A percentile compares a stretch with the other conserved stretches of the same genome.
Evolutionary conservation across 2,797 vertebrate species (phyloP).

Genomic region (Podarcis siculus): DNA sequence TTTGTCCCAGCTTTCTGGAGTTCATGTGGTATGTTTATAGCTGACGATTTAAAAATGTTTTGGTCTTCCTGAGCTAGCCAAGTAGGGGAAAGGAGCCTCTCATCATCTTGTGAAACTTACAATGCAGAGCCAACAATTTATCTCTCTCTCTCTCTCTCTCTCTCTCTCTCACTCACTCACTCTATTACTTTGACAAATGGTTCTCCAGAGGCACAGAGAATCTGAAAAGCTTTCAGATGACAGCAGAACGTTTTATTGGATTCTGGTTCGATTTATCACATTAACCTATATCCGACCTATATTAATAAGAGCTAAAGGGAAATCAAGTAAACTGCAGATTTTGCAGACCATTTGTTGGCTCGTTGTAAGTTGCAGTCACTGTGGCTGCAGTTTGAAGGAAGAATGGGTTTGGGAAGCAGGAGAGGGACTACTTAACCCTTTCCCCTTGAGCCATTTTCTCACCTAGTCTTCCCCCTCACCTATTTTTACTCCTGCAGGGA

Average conservation of each 20-base stretch:
- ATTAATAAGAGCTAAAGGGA: not conserved
- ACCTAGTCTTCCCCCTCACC: too few species aligned
- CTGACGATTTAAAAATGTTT: slow-evolving; percentile 3
- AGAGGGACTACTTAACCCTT: too few species aligned
- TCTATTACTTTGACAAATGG: not conserved
- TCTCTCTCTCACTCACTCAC: too few species aligned
- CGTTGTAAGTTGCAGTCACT: not conserved
- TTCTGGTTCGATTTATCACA: not conserved
- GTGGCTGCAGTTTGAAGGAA: not conserved
- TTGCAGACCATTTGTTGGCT: not conserved
- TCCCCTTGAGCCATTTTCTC: too few species aligned
- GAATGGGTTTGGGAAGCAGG: too few species aligned
- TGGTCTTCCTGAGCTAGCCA: not conserved
- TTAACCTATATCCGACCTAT: not conserved
- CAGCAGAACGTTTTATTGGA: not conserved
- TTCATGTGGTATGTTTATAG: not conserved
- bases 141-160: not conserved
- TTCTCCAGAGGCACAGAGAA: not conserved
- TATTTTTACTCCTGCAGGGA: too few species aligned
- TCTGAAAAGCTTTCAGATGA: not conserved
- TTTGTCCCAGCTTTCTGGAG: not conserved
- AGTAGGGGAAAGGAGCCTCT: not conserved
- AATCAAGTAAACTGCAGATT: not conserved
- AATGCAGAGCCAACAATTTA: not conserved
- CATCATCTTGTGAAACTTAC: not conserved